Conservation (phyloP, 2,888 invertebrate species). For the Dynastes grantii region DNA sequence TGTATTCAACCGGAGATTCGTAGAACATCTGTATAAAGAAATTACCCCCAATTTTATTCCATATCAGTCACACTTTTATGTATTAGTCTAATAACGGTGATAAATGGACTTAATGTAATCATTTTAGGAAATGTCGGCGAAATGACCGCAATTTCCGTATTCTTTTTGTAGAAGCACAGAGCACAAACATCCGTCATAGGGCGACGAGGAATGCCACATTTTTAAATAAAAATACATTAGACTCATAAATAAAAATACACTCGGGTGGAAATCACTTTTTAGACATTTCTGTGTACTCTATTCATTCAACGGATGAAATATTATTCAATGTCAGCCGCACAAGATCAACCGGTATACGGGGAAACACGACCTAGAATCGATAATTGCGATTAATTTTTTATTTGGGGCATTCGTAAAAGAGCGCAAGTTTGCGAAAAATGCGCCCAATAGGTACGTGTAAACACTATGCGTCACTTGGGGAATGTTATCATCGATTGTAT, state of each 20-base stretch:
- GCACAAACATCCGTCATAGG: slow-evolving; percentile 2
- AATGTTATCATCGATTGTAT: not conserved
- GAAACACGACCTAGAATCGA: not conserved
- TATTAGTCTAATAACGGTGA: slow-evolving; percentile 17
- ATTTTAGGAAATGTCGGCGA: slow-evolving; percentile 23
- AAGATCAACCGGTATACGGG: not conserved
- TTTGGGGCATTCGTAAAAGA: not conserved
- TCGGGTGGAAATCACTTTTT: slow-evolving; percentile 14
- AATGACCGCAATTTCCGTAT: slow-evolving; percentile 35
- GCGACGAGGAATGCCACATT: slow-evolving; percentile 13
- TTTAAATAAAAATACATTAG: slow-evolving; percentile 32
- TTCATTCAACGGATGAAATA: slow-evolving; percentile 13
- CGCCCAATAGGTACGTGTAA: not conserved
- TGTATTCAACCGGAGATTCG: too few relatives aligned
- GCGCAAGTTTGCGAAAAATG: not conserved
- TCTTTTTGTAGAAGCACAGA: not conserved
- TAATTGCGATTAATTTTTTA: slow-evolving; percentile 31
- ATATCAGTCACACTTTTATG: not conserved
- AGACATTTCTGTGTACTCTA: not conserved
- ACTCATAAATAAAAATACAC: slow-evolving; percentile 1
- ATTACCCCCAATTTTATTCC: not conserved
- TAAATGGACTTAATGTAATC: slow-evolving; percentile 11
- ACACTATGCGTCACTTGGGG: not conserved
- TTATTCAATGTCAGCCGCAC: slow-evolving; percentile 21
- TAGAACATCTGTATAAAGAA: too few relatives aligned